phyloP scores from a whole-genome alignment of 2,888 invertebrate genomes.

The Metalampra italica region DNA sequence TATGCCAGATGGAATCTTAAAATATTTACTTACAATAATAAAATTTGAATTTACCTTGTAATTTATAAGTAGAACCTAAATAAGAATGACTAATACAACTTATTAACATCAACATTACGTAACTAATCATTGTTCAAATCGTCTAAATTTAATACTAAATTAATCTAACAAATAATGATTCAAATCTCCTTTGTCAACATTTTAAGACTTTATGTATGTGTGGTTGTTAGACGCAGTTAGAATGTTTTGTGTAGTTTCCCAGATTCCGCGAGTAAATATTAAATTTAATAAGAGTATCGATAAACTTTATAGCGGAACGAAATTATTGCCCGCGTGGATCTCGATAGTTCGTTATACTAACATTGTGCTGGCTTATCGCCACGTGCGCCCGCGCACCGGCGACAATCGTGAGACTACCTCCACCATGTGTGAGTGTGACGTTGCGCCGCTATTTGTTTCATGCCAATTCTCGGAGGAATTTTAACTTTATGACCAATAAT shows the following conservation, averaged over 20 bases:
- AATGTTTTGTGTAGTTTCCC: not conserved
- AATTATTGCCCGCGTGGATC: slow-evolving; percentile 76
- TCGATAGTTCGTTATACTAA: slow-evolving; percentile 66
- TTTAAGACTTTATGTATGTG: too few relatives aligned
- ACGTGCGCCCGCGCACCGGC: slow-evolving; percentile 35
- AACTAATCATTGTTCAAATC: not conserved
- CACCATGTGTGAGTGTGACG: not conserved
- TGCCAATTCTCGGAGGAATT: not conserved
- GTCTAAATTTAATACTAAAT: too few relatives aligned
- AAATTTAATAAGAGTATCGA: slow-evolving; percentile 71
- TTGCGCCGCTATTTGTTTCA: not conserved
- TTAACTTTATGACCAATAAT: not conserved
- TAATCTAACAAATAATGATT: too few relatives aligned
- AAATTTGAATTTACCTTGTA: not conserved
- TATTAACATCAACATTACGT: not conserved
- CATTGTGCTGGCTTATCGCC: slow-evolving; percentile 40
- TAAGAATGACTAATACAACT: not conserved
- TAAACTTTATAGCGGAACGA: slow-evolving; percentile 64
- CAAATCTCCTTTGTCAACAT: too few relatives aligned
- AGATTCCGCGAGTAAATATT: slow-evolving; percentile 34
- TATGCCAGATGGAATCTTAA: too few relatives aligned
- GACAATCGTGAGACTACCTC: slow-evolving; percentile 65
- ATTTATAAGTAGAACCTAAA: not conserved
- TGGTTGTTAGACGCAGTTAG: too few relatives aligned
- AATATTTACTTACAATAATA: too few relatives aligned